These are phyloP conservation scores for Pterostichus niger DNA, from an alignment of 2,888 invertebrate species.

Conservation along the genomic window DNA sequence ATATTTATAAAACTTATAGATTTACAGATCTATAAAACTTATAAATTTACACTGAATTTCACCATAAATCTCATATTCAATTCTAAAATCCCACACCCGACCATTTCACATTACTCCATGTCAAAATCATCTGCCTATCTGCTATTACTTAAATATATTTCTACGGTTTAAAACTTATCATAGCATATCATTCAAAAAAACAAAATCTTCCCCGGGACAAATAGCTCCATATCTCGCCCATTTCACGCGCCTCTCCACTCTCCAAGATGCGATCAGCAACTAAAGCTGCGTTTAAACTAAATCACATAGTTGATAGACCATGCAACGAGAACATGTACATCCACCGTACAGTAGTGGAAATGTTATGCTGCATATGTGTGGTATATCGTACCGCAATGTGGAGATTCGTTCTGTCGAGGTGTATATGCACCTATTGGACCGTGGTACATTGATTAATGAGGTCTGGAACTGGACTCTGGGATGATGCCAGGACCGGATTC, in stretches of 20 bases:
- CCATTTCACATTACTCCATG: too few relatives aligned
- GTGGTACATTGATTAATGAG: slow-evolving; percentile 62
- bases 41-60: too few relatives aligned
- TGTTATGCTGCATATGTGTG: slow-evolving; percentile 22
- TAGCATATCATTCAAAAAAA: background rate
- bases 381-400: background rate
- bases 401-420: slow-evolving; percentile 40
- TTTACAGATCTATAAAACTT: too few relatives aligned
- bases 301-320: slow-evolving; percentile 36
- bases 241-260: background rate
- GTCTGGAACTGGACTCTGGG: slow-evolving; percentile 40
- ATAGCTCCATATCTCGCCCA: background rate
- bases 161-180: too few relatives aligned
- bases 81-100: too few relatives aligned
- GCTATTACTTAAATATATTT: too few relatives aligned
- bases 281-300: slow-evolving; percentile 12
- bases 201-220: background rate
- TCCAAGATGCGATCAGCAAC: background rate
- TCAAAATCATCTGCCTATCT: too few relatives aligned
- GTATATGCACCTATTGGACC: slow-evolving; percentile 56
- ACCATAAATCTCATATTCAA: too few relatives aligned
- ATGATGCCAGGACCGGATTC: slow-evolving; percentile 28
- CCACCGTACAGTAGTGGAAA: slow-evolving; percentile 4
- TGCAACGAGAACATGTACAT: slow-evolving; percentile 8
- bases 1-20: too few relatives aligned